Base-by-base conservation (phyloP, 2,113 vertebrate species). In the Syngnathus typhle region DNA sequence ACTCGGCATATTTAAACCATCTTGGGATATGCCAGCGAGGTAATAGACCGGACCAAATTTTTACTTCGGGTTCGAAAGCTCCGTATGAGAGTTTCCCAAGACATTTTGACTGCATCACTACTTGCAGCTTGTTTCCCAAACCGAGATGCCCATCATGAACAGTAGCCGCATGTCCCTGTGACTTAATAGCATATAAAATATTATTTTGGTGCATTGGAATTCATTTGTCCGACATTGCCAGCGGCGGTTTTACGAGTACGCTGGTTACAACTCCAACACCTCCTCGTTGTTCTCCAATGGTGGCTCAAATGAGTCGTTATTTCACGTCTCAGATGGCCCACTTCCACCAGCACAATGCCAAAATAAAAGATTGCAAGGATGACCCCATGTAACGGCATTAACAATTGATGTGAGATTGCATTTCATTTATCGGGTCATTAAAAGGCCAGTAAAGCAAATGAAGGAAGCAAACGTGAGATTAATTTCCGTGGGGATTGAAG, bases 401-500 rank as follows among this genome's bases (percentile, higher is more conserved):
- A 86, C 74, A 69, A 83, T 84, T 85, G 77, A 86, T 68, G 59
- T 68, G 74, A 82, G 75, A 86, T 86, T 84, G 80, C 77, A 67
- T 64, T 79, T 60, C 51, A 79, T 82, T 86, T 81, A 81, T 59
- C 69, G 66, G 84, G 86, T 86, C 81, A 88, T 88, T 88, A 88
- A 83, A 88, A 85, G 71, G 72, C 74, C 73, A 80, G 87, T 85
- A 86, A 77, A 79, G 67, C 7, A 52, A 70, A 80, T 72, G 73
- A 75, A 81, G 65, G 64, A 79, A 76, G 72, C 70, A 81, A 82
- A 88, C 84, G 81, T 69, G 75, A 74, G 74, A 74, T 85, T 88
- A 77, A 89, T 90, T 91, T 90, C 89, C 87, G 84, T 64, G 63
- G 87, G 86, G 88, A 91, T 75, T 75, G 71, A 75, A 88, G 79